Evolutionary conservation across 37 sponge, comb jelly and placozoan genomes (phyloP).

Genomic region (Diacarnus erythraeanus): DNA sequence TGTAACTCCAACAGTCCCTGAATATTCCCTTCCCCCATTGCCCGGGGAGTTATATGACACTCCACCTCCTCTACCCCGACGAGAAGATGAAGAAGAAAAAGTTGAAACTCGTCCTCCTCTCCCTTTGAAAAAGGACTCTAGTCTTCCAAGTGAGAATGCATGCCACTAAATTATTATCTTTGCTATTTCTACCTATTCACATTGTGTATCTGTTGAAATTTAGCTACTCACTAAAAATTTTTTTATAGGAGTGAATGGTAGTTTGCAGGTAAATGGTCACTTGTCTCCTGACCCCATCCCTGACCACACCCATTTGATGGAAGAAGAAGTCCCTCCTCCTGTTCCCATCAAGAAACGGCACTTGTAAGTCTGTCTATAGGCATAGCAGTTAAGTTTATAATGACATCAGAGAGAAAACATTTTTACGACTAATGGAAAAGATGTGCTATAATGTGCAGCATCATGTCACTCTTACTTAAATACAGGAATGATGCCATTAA

Average conservation of each 20-base stretch:
- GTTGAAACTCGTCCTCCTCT: not conserved
- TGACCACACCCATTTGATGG: not conserved
- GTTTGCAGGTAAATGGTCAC: slow-evolving; percentile 21
- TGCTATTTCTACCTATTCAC: too few relatives aligned
- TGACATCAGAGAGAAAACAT: too few relatives aligned
- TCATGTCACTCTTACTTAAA: too few relatives aligned
- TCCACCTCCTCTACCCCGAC: not conserved
- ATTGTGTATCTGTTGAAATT: too few relatives aligned
- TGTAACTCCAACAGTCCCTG: slow-evolving; percentile 3
- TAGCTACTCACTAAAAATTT: too few relatives aligned
- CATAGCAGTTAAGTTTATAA: too few relatives aligned
- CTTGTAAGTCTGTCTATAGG: not conserved
- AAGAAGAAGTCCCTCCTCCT: slow-evolving; percentile 41
- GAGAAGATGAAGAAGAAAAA: not conserved
- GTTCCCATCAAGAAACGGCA: slow-evolving; percentile 58
- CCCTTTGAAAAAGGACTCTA: not conserved
- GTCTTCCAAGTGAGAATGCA: too few relatives aligned
- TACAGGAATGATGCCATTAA: too few relatives aligned
- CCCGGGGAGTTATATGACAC: slow-evolving; percentile 13
- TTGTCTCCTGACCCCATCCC: slow-evolving; percentile 11
- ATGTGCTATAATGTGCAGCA: too few relatives aligned
- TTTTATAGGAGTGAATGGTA: not conserved
- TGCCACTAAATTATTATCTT: too few relatives aligned
- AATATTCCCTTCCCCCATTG: slow-evolving; percentile 16
- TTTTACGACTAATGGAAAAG: too few relatives aligned